Evolutionary conservation across 2,113 vertebrate genomes (phyloP), one percentile per base, ranked within the genome.

Genomic region (Rhagologus leucostigma): DNA sequence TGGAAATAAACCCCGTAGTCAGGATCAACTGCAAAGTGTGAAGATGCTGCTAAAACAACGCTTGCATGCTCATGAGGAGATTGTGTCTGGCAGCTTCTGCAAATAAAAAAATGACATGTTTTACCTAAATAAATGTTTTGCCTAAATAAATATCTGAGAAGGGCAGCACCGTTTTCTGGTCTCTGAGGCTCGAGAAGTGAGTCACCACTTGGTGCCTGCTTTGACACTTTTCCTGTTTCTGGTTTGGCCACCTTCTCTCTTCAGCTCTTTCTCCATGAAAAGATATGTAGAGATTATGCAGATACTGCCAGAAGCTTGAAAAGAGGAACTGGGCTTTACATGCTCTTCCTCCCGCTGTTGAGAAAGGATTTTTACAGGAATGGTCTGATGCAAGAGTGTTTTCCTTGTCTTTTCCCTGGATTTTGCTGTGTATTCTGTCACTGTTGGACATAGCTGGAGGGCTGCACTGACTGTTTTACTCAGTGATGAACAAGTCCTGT

Each of bases 241-340:
- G 17, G 5, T 85, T 29, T 89, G 29, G 8, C 37, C 30, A 18
- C 18, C 7, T 52, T 22, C 32, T 50, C 27, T 67, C 15, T 6
- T 68, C 1, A 0, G 11, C 6, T 78, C 26, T 65, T 87, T 37
- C 10, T 76, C 14, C 0, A 0, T 70, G 39, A 68, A 75, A 68
- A 33, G n/a, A 8, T 33, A 1, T 11, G 13, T 50, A 39, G 70
- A 37, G 24, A 17, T 63, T 53, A 32, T 41, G 23, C 14, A 46
- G 29, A 5, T 73, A 11, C 46, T 96, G 7, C 41, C 41, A 56
- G 59, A 42, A 71, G 13, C 70, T 47, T 76, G 53, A 32, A 49
- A 60, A 27, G 41, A 56, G 44, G 14, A 60, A 4, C 44, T 52
- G 13, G 20, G 17, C 29, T 53, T 56, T 49, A 26, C 0, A 0